phyloP scores from a whole-genome alignment of 2,113 vertebrate genomes.

The Rhadina sibilatrix region DNA sequence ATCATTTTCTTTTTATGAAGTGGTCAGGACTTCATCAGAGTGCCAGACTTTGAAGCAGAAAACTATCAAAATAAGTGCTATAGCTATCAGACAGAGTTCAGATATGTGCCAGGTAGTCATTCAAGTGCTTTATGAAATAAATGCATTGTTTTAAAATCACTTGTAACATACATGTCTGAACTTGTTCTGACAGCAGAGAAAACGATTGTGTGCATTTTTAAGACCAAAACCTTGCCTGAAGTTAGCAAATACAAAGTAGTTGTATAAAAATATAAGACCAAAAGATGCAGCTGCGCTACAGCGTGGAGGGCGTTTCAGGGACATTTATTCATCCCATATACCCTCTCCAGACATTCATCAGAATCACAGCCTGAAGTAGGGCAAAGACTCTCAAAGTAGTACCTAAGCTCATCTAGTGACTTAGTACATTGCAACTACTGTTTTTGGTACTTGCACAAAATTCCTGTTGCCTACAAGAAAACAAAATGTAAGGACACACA shows the following conservation, averaged over 20 bases:
- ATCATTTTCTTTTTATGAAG: background rate
- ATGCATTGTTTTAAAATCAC: background rate
- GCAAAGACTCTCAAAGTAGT: background rate
- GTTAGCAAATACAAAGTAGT: background rate
- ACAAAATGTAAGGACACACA: background rate
- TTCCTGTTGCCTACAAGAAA: background rate
- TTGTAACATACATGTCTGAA: background rate
- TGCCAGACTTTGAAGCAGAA: background rate
- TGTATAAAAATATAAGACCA: background rate
- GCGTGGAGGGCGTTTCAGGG: background rate
- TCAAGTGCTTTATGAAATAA: background rate
- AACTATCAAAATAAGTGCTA: background rate
- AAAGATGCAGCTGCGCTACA: background rate
- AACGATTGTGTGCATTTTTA: background rate
- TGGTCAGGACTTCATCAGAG: background rate
- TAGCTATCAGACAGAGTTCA: background rate
- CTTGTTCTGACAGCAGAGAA: background rate
- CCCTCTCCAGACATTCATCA: background rate
- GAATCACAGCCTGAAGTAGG: background rate
- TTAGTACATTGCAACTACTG: background rate
- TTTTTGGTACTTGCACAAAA: background rate
- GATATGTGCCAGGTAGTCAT: background rate
- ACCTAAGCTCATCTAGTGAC: background rate
- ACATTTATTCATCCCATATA: background rate
- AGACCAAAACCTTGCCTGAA: background rate